Base-by-base conservation (phyloP, 2,888 invertebrate species). In the Erannis defoliaria region DNA sequence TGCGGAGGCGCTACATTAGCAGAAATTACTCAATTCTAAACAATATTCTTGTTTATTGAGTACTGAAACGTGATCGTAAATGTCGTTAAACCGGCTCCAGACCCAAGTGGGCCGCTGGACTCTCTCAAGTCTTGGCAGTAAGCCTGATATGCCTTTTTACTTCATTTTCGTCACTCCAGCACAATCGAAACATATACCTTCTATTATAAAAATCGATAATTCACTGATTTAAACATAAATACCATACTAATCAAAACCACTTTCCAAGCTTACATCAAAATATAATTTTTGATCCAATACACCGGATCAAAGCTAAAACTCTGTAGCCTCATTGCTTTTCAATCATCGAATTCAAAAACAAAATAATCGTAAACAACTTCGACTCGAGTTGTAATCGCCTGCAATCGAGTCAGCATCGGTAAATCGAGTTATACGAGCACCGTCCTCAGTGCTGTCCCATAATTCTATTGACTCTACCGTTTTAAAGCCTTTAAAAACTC, bases 401-500 rank as follows among this genome's bases (percentile, higher is more conserved):
- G 75, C 77, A 83, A 85, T 81, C 79, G 78, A 80, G 80, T 84
- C 80, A 78, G 81, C 78, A 74, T 71, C 67, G 78, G 73, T 78
- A 80, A 77, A 78, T 78, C 73, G 72, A 74, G 72, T 80, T 75
- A 78, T 72, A 71, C 67, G 55, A 62, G 70, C 66, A 64, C 67
- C 72, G 71, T 51, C 70, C 68, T 45, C 62, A 66, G 26, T 61
- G 60, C 43, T 45, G 64, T 54, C 45, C 64, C 53, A 35, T n/a
- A 64, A 60, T 19, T 57, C 42, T 23, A 12, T 54, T 29, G 33
- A 14, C 43, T 16, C 5, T 21, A 2, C 10, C 19, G 23, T 29
- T 48, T 42, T 35, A 21, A 59, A 31, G n/a, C 2, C 18, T 12
- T 38, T 35, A 5, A 29, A 1, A 45, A 31, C 2, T 16, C 0